Evolutionary conservation across 2,888 invertebrate species (phyloP).

Genomic region (Geophilus truncorum): DNA sequence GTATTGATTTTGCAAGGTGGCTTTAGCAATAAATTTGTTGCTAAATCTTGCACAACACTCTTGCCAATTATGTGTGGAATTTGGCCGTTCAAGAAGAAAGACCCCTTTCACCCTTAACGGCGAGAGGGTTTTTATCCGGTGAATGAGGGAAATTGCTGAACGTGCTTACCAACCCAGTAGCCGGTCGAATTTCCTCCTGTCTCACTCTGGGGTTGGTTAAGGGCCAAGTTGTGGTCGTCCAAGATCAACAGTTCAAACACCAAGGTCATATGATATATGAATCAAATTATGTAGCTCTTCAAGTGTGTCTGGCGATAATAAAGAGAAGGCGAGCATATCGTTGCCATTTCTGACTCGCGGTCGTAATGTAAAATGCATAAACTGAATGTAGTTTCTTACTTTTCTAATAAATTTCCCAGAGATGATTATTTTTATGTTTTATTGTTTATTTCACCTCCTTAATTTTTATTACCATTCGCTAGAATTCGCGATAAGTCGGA

Average conservation of each 20-base stretch:
- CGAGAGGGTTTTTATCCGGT: neutral
- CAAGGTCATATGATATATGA: conserved; percentile 1
- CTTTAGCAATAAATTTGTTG: conserved; percentile 19
- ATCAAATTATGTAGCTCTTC: conserved; percentile 7
- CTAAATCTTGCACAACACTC: conserved; percentile 27
- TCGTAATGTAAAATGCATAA: neutral
- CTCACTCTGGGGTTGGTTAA: neutral
- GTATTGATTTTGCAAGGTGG: neutral
- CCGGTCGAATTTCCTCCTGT: neutral
- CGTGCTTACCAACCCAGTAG: neutral
- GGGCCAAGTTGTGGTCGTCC: conserved; percentile 6
- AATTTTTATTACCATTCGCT: too few species aligned
- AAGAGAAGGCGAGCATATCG: neutral
- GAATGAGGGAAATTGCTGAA: neutral
- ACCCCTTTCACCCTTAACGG: neutral
- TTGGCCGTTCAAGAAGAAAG: neutral
- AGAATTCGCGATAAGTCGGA: neutral
- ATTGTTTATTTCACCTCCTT: neutral
- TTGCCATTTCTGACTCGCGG: neutral
- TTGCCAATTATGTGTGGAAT: conserved; percentile 19
- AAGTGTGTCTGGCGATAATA: neutral
- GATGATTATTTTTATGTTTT: neutral
- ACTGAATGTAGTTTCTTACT: neutral
- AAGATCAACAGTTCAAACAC: conserved; percentile 10
- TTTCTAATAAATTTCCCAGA: neutral